Base-by-base conservation (phyloP, 2,797 vertebrate species). In the Enteromius argenteus region DNA sequence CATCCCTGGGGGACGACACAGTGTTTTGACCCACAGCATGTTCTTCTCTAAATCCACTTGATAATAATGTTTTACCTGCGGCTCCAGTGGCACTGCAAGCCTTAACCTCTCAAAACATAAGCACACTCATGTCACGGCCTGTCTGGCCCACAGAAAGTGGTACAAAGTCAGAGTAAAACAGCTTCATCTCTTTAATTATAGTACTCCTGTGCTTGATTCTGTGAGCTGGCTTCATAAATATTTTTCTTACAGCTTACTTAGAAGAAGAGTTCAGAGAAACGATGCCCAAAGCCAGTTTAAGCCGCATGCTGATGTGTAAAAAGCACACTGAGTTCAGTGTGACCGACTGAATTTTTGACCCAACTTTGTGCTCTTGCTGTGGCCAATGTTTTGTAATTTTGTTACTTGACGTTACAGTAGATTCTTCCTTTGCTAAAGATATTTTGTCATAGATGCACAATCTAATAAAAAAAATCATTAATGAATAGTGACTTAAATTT, bases 171-270 rank as follows among this genome's bases (percentile, higher is more conserved):
- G 15, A 44, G 30, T 19, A 66, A 82, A 87, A 86, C 62, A 71
- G 62, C 77, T 85, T 87, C 77, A 80, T 85, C 66, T 60, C 46
- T 84, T 80, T 83, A 89, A 87, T 81, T 87, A 84, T 67, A 75
- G 51, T 56, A n/a, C 27, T 84, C 66, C 83, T 68, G 32, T 14
- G 67, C 62, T 66, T 76, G 30, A 84, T 79, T 74, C 68, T 86
- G 32, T 64, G 51, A 69, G 42, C 81, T 84, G 27, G 73, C 68
- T 74, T 79, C 49, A 67, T 68, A 79, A 80, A 87, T 69, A 37
- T 5, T 71, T 39, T 82, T 39, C 39, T 69, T 37, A 49, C 19
- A 3, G 6, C 69, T 72, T 7, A 56, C 51, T 72, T 37, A 66
- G 42, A 49, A 62, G 5, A 49, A 21, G 73, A 46, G 62, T 58